Evolutionary conservation across 2,797 vertebrate genomes (phyloP).

Genomic region (Lacerta agilis): DNA sequence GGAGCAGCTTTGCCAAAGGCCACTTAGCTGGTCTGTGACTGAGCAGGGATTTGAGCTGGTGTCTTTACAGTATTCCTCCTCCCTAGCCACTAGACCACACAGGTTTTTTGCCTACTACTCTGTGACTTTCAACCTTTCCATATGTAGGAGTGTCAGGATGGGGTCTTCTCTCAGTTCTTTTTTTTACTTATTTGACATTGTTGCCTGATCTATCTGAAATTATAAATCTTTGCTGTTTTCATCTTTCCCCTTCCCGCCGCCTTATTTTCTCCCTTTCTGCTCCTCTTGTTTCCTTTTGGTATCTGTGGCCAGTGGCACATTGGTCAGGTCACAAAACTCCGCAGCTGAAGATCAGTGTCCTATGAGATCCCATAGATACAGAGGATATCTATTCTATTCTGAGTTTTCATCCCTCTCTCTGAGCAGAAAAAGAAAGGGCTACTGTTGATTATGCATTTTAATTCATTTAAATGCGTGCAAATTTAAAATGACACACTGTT

Average conservation of each 20-base stretch:
- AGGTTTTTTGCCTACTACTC: background rate
- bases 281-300: too few relatives aligned
- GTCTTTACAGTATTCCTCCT: background rate
- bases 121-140: background rate
- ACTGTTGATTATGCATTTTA: background rate
- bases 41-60: background rate
- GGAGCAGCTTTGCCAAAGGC: background rate
- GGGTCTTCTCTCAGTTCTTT: background rate
- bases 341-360: background rate
- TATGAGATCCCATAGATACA: background rate
- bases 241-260: background rate
- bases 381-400: background rate
- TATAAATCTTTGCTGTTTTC: background rate
- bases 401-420: background rate
- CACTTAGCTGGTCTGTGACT: background rate
- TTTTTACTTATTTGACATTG: background rate
- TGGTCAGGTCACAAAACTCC: background rate
- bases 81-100: background rate
- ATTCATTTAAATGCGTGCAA: slow-evolving; percentile 32
- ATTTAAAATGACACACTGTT: slow-evolving; percentile 20
- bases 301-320: background rate
- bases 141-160: background rate
- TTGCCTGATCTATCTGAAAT: background rate
- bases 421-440: background rate
- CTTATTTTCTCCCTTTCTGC: background rate